Conservation (phyloP, 1,140 invertebrate genomes). For the Pinna nobilis region DNA sequence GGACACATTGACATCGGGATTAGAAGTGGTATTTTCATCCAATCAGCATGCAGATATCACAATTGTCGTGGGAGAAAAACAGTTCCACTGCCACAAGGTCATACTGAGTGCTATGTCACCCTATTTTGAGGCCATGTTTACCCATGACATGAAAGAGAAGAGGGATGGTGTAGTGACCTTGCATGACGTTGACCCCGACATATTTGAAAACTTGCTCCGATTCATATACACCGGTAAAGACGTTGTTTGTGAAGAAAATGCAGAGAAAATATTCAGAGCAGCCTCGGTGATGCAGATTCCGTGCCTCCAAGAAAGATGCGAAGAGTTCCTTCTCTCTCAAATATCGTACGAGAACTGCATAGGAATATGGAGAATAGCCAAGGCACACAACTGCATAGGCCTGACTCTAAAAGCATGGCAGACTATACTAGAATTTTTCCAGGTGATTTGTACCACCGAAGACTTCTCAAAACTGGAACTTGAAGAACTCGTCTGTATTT, state of each 20-base stretch:
- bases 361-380: conserved; percentile 62
- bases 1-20: conserved; percentile 58
- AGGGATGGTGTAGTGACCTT: conserved; percentile 62
- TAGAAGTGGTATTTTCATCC: conserved; percentile 50
- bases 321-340: conserved; percentile 61
- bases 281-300: conserved; percentile 65
- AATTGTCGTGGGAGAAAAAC: conserved; percentile 53
- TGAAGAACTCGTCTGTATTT: conserved; percentile 61
- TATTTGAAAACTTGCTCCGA: conserved; percentile 56
- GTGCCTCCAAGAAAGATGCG: conserved; percentile 63
- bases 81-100: conserved; percentile 63
- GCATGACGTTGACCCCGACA: conserved; percentile 61
- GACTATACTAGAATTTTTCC: conserved; percentile 61
- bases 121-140: conserved; percentile 68
- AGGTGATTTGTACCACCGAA: conserved; percentile 53
- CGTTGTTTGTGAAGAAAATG: conserved; percentile 59
- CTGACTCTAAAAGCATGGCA: conserved; percentile 55
- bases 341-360: conserved; percentile 61
- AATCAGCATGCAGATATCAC: conserved; percentile 61
- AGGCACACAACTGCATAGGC: conserved; percentile 58
- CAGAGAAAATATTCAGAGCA: conserved; percentile 62
- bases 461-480: conserved; percentile 58
- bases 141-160: conserved; percentile 67
- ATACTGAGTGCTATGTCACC: conserved; percentile 62
- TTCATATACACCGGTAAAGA: conserved; percentile 66